Evolutionary conservation across 2,888 invertebrate species (phyloP).

Genomic region (Pogonocherus hispidulus): DNA sequence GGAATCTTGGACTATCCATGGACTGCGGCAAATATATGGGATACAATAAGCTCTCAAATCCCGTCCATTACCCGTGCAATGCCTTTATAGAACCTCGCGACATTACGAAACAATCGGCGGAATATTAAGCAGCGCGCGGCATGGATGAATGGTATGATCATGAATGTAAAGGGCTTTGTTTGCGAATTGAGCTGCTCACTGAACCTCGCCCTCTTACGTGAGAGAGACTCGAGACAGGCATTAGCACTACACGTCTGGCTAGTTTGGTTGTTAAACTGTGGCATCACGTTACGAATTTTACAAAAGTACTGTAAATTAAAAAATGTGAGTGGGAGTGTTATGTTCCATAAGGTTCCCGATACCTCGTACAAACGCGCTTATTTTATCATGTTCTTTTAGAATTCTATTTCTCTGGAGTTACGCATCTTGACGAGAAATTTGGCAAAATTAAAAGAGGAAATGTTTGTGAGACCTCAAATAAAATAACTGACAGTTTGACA

Average conservation of each 20-base stretch:
- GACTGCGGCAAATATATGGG: no score
- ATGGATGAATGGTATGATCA: conserved; percentile 53
- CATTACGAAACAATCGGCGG: conserved; percentile 56
- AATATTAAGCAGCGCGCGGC: conserved; percentile 55
- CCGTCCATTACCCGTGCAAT: conserved; percentile 34
- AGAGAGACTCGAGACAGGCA: conserved; percentile 3
- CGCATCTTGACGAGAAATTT: no score
- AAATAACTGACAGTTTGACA: no score
- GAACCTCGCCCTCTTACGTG: conserved; percentile 26
- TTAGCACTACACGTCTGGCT: not conserved
- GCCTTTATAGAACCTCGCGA: conserved; percentile 48
- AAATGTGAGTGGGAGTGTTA: conserved; percentile 51
- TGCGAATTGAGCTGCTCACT: conserved; percentile 32
- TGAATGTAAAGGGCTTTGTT: conserved; percentile 54
- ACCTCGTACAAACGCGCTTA: no score
- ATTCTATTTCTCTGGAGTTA: no score
- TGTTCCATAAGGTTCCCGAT: conserved; percentile 31
- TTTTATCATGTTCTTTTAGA: no score
- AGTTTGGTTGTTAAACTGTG: not conserved
- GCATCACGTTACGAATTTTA: not conserved
- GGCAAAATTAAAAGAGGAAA: no score
- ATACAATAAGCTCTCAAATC: not conserved
- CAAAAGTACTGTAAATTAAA: not conserved
- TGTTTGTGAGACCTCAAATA: no score
- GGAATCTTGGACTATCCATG: no score